These are phyloP conservation scores for Nanorana parkeri DNA, from an alignment of 2,113 vertebrate species.

Conservation along the genomic window DNA sequence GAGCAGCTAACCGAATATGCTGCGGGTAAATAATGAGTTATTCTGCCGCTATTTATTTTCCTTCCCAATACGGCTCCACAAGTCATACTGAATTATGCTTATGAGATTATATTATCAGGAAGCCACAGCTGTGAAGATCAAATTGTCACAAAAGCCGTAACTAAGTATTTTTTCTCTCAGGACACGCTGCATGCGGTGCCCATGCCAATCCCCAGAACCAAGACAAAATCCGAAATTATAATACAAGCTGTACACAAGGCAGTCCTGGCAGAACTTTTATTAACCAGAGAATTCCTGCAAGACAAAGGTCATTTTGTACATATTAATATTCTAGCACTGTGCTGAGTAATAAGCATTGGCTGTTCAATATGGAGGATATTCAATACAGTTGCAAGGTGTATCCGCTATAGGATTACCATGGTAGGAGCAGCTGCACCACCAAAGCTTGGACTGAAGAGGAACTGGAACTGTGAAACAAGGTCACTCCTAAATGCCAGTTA, in stretches of 20 bases:
- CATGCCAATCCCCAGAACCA: conserved; percentile 21
- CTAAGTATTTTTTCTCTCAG: conserved; percentile 45
- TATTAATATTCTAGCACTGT: not conserved
- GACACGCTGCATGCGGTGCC: conserved; percentile 19
- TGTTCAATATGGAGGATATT: too few relatives aligned
- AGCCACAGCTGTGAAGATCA: conserved; percentile 50
- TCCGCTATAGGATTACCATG: too few relatives aligned
- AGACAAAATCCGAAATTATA: conserved; percentile 3
- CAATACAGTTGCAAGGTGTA: too few relatives aligned
- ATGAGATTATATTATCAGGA: conserved; percentile 55
- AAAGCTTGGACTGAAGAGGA: too few relatives aligned
- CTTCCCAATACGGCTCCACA: conserved; percentile 26
- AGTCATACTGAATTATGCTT: conserved; percentile 40
- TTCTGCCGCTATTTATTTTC: conserved; percentile 19
- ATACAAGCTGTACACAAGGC: not conserved
- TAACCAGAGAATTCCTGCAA: not conserved
- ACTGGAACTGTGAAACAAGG: too few relatives aligned
- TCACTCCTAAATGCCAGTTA: too few relatives aligned
- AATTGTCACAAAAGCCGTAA: conserved; percentile 40
- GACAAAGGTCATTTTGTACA: not conserved
- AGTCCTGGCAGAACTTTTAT: not conserved
- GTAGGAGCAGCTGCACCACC: too few relatives aligned
- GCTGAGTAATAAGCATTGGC: too few relatives aligned
- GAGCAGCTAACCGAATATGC: conserved; percentile 1
- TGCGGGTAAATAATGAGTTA: conserved; percentile 7